Evolutionary conservation across 2,888 invertebrate genomes (phyloP).

Genomic region (Callosobruchus maculatus): DNA sequence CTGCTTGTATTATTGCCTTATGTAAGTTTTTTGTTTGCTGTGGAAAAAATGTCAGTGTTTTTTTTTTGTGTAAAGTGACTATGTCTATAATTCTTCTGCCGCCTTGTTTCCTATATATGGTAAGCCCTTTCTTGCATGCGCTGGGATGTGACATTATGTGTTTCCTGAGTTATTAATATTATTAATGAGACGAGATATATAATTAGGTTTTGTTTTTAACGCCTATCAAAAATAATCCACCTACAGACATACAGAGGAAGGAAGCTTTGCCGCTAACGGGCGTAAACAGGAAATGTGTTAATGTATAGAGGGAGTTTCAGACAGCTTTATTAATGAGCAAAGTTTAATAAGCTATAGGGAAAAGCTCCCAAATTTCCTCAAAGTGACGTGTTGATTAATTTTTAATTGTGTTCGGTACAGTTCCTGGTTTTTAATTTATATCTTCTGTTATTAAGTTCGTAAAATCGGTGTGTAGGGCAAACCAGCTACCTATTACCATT

Average conservation of each 20-base stretch:
- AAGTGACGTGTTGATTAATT: neutral
- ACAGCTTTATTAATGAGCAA: neutral
- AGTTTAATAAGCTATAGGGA: neutral
- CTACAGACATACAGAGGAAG: neutral
- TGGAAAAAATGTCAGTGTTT: too few species aligned
- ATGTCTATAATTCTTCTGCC: too few species aligned
- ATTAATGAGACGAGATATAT: too few species aligned
- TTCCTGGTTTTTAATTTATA: neutral
- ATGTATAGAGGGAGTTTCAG: neutral
- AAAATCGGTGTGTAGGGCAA: neutral
- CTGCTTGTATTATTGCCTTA: too few species aligned
- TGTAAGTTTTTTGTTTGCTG: too few species aligned
- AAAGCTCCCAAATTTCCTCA: neutral
- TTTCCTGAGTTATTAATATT: too few species aligned
- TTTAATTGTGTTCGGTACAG: neutral
- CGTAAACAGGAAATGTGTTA: neutral
- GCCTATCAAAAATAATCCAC: neutral
- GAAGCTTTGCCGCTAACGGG: neutral
- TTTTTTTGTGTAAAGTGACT: too few species aligned
- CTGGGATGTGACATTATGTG: too few species aligned
- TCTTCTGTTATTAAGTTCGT: neutral
- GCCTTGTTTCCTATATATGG: too few species aligned
- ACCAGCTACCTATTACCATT: too few species aligned
- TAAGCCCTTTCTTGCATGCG: too few species aligned
- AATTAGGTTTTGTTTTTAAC: too few species aligned